Evolutionary conservation across 2,113 vertebrate species (phyloP).

Genomic region (Apistogramma diplotaenia): DNA sequence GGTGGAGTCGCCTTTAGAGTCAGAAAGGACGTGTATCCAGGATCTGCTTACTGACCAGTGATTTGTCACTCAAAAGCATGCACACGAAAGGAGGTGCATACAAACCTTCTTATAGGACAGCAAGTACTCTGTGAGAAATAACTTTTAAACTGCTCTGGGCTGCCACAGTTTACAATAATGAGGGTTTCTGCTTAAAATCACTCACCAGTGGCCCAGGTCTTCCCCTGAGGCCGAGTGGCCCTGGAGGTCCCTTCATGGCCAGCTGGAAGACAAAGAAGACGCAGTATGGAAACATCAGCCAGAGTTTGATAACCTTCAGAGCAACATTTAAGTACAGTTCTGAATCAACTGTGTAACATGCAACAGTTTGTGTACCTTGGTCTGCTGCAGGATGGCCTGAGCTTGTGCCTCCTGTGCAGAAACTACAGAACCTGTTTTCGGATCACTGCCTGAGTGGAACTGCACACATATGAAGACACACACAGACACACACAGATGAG

Average conservation of each 20-base stretch:
- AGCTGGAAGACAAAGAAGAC: slow-evolving; percentile 73
- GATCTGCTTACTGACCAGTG: background rate
- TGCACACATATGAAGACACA: slow-evolving; percentile 49
- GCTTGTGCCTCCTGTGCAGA: slow-evolving; percentile 96
- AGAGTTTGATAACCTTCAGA: background rate
- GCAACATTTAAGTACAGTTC: background rate
- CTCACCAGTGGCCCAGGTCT: slow-evolving; percentile 91
- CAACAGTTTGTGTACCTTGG: slow-evolving; percentile 76
- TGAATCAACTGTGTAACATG: background rate
- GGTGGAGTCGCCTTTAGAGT: too few relatives aligned
- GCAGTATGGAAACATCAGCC: background rate
- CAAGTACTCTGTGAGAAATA: background rate
- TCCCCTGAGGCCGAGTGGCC: slow-evolving; percentile 90
- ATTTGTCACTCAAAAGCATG: background rate
- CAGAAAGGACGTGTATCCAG: background rate
- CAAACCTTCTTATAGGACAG: background rate
- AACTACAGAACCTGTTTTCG: slow-evolving; percentile 81
- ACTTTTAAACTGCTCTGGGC: background rate
- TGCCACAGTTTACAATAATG: background rate
- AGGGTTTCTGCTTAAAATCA: slow-evolving; percentile 30
- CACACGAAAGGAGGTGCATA: background rate
- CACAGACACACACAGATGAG: background rate
- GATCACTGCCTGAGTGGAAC: slow-evolving; percentile 91
- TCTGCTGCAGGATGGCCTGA: slow-evolving; percentile 95
- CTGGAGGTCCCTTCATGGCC: slow-evolving; percentile 88